Conservation (phyloP, 2,113 vertebrate species). For the Lepus americanus region DNA sequence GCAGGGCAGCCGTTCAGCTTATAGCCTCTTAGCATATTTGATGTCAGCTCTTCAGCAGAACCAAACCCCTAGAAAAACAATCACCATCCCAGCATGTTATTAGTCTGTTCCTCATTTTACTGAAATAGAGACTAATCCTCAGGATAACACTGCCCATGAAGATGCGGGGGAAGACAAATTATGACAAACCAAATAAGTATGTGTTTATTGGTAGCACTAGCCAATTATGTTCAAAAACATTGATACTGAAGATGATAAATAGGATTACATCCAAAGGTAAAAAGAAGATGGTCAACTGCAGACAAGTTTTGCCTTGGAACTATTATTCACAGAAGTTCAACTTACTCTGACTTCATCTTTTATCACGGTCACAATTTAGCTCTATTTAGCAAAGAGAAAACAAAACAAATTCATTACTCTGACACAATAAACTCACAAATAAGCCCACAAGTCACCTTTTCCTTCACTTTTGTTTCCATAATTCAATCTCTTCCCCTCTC, state of each 20-base stretch:
- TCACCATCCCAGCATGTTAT: background rate
- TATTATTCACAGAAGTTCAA: slow-evolving; percentile 12
- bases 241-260: background rate
- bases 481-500: background rate
- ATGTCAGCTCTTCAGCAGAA: slow-evolving; percentile 23
- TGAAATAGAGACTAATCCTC: slow-evolving; percentile 33
- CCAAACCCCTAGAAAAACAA: background rate
- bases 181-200: background rate
- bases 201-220: background rate
- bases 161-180: background rate
- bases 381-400: background rate
- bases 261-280: slow-evolving; percentile 42
- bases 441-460: background rate
- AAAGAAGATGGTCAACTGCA: background rate
- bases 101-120: slow-evolving; percentile 17
- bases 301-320: background rate
- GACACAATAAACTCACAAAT: background rate
- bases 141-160: background rate
- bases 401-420: background rate
- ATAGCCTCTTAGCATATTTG: background rate
- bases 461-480: background rate
- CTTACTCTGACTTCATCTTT: slow-evolving; percentile 1
- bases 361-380: background rate
- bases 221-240: slow-evolving; percentile 21
- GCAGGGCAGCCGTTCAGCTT: background rate